Evolutionary conservation across 2,797 vertebrate genomes (phyloP), one percentile per base, ranked within the genome.

Genomic region (Acanthurus tractus): DNA sequence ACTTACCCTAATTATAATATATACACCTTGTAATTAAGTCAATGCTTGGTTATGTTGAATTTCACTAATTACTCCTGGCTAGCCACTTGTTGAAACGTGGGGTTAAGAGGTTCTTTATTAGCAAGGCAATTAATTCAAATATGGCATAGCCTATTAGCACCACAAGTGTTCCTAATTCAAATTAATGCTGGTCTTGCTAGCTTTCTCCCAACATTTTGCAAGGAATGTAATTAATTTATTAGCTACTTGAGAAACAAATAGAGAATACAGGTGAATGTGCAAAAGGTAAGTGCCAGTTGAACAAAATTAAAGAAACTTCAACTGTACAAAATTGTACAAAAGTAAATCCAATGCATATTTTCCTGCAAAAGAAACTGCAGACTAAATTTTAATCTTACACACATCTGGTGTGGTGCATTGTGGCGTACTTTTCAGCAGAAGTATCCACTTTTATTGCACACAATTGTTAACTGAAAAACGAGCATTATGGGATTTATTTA

Each of bases 101-200:
- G 61, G 50, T 34, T 69, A 14, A 79, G 68, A 71, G 42, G 40
- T 69, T 76, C 57, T 73, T 25, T 7, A 69, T 86, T 79, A 80
- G 75, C 65, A 63, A 70, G 62, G 72, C 29, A 66, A 74, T 84
- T 78, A 74, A 63, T 14, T 45, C 8, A 74, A 78, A 73, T 29
- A 64, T 52, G 9, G 11, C 46, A 34, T 58, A 40, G 38, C 38
- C 38, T 40, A 57, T 69, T 68, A 70, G 25, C 13, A 7, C 12
- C 8, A 6, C 11, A 34, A 76, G 25, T 34, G 49, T 66, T 76
- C 42, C 55, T 76, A 1, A 17, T 61, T 77, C 18, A 50, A 66
- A 61, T 66, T 0, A 58, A 77, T 1, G 36, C 63, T 3, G 46
- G 18, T 48, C 42, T 9, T 6, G 25, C 25, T n/a, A 55, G 20